A percentile compares a stretch with the other conserved stretches of the same genome.
These are phyloP conservation scores for Dolichoris vasculosae DNA, from an alignment of 1,140 invertebrate species.

Conservation along the genomic window DNA sequence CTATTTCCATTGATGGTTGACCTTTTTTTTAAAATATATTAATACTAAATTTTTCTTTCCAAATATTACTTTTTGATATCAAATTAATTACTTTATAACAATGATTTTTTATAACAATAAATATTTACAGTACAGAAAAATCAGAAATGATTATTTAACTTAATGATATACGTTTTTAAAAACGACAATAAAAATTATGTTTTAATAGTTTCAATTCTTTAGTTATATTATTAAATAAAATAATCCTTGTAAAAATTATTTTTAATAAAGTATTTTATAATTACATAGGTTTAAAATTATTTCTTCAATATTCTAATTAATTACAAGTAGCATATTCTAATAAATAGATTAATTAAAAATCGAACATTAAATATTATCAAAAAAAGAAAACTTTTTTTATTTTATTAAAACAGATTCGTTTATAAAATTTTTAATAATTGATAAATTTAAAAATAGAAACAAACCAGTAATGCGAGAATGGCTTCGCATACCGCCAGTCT, in stretches of 20 bases:
- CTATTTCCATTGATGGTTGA: slow-evolving; percentile 89
- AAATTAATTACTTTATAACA: not conserved
- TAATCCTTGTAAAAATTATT: not conserved
- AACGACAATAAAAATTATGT: too few relatives aligned
- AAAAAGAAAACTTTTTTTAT: not conserved
- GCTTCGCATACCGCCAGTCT: slow-evolving; percentile 86
- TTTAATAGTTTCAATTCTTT: too few relatives aligned
- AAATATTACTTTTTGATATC: too few relatives aligned
- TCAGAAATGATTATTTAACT: too few relatives aligned
- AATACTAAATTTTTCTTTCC: too few relatives aligned
- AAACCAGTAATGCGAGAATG: slow-evolving; percentile 86
- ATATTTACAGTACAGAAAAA: too few relatives aligned
- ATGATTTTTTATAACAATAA: not conserved
- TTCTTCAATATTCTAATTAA: too few relatives aligned
- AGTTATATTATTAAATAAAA: too few relatives aligned
- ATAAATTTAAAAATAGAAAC: not conserved
- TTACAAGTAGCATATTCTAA: too few relatives aligned
- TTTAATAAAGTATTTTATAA: not conserved
- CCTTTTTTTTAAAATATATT: slow-evolving; percentile 69
- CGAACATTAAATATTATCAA: not conserved
- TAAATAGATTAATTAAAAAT: too few relatives aligned
- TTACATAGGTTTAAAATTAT: too few relatives aligned
- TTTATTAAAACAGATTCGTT: not conserved
- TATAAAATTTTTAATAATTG: not conserved
- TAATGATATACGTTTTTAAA: too few relatives aligned